These are phyloP conservation scores for Athene noctua DNA, from an alignment of 2,113 vertebrate genomes.

Conservation along the genomic window DNA sequence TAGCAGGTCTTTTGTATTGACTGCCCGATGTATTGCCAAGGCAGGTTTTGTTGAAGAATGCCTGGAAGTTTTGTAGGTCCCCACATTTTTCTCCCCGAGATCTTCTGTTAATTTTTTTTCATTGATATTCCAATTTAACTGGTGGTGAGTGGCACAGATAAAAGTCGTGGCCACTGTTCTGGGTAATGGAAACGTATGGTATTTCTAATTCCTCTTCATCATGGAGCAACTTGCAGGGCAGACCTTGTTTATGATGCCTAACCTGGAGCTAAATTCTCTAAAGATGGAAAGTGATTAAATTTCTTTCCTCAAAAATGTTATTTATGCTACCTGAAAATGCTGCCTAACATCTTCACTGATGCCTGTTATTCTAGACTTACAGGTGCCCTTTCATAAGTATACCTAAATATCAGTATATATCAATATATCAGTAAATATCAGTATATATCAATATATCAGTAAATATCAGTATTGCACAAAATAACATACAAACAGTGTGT, in stretches of 20 bases:
- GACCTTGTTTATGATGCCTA: background rate
- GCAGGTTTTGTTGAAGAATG: background rate
- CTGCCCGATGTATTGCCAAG: background rate
- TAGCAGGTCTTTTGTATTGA: background rate
- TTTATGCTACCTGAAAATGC: background rate
- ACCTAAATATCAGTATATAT: too few species aligned
- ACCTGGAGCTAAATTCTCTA: background rate
- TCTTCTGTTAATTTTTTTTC: background rate
- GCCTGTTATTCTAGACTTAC: background rate
- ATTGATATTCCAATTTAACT: background rate
- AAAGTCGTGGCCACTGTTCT: background rate
- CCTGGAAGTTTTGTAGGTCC: background rate
- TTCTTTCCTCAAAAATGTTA: background rate
- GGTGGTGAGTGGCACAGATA: background rate
- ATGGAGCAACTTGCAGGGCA: background rate
- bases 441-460: background rate
- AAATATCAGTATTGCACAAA: background rate
- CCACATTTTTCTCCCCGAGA: background rate
- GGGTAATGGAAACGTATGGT: background rate
- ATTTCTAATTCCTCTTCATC: background rate
- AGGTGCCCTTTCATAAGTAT: background rate
- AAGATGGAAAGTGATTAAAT: background rate
- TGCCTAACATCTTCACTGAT: background rate
- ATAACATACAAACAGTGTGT: fast-evolving
- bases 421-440: background rate